A percentile compares a stretch with the other conserved stretches of the same genome.
Conservation (phyloP, 2,797 vertebrate genomes). For the Garrulus glandarius region DNA sequence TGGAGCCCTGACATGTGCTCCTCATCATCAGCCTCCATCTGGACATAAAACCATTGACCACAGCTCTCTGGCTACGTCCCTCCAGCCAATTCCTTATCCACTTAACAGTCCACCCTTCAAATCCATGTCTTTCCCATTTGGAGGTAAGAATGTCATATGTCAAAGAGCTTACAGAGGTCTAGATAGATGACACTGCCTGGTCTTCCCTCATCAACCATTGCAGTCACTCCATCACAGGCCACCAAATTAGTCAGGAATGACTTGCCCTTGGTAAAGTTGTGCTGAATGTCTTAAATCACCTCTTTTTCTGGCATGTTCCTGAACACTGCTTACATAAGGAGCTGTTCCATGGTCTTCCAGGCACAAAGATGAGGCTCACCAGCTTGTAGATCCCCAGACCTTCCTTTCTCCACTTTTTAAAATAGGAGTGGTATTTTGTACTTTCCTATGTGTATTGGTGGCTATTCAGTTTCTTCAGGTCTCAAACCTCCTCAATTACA, state of each 20-base stretch:
- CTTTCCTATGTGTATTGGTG: not conserved
- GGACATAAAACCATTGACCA: not conserved
- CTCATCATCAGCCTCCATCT: not conserved
- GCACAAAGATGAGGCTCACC: not conserved
- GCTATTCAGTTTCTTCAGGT: not conserved
- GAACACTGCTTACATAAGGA: not conserved
- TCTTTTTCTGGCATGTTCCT: not conserved
- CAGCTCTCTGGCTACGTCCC: not conserved
- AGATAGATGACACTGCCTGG: not conserved
- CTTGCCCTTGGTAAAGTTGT: not conserved
- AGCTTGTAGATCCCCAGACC: not conserved
- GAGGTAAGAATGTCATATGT: not conserved
- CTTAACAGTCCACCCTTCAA: not conserved
- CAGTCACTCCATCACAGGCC: not conserved
- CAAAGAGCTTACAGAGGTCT: not conserved
- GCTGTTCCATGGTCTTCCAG: not conserved
- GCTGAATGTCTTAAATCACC: not conserved
- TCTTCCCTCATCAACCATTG: not conserved
- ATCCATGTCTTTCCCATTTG: not conserved
- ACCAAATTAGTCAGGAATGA: not conserved
- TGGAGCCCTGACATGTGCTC: not conserved
- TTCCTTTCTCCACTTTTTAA: not conserved
- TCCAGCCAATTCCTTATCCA: not conserved
- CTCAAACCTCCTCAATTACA: not conserved
- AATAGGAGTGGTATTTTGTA: not conserved